These are phyloP conservation scores for Emydocephalus ijimae DNA, from an alignment of 2,113 vertebrate species.

Conservation along the genomic window DNA sequence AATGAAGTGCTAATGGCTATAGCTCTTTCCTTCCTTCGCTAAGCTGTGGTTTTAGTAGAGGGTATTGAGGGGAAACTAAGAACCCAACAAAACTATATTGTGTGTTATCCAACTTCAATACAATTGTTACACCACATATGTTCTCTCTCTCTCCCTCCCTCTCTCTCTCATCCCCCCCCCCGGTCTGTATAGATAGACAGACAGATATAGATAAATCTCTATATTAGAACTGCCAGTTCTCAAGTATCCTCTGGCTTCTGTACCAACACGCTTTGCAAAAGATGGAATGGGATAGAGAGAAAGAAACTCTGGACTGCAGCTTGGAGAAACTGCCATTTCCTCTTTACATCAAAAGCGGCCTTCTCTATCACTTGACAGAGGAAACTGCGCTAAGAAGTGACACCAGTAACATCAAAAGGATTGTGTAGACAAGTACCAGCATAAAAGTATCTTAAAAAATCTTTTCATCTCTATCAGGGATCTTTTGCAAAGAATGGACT, in stretches of 20 bases:
- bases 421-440: not conserved
- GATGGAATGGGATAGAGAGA: not conserved
- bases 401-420: not conserved
- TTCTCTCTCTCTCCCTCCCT: too few relatives aligned
- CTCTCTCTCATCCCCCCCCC: too few relatives aligned
- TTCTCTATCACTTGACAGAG: not conserved
- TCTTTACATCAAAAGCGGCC: not conserved
- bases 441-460: not conserved
- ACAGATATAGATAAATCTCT: too few relatives aligned
- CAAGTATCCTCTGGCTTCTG: not conserved
- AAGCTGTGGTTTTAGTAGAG: slow-evolving; percentile 21
- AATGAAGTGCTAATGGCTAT: slow-evolving; percentile 25
- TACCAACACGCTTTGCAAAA: not conserved
- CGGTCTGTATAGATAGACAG: too few relatives aligned
- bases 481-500: not conserved
- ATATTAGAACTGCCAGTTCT: not conserved
- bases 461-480: not conserved
- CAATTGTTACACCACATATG: not conserved
- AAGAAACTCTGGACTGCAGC: too few relatives aligned
- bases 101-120: not conserved
- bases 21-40: slow-evolving; percentile 5
- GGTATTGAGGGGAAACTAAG: slow-evolving; percentile 24
- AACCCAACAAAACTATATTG: not conserved
- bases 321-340: not conserved
- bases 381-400: not conserved